Conservation (phyloP, 2,113 vertebrate species). For the Python bivittatus region DNA sequence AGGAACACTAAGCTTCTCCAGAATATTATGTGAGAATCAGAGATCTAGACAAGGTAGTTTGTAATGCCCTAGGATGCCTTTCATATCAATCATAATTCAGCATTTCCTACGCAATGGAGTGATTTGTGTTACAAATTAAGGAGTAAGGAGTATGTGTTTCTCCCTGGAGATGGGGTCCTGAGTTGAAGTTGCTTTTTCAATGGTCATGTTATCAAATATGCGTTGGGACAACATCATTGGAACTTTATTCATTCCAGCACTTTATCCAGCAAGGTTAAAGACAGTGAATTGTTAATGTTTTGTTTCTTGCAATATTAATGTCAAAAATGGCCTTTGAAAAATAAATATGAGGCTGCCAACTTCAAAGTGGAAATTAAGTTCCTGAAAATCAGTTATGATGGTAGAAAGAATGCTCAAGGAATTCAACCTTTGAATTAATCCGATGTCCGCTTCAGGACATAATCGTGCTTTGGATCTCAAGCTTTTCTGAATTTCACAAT, state of each 20-base stretch:
- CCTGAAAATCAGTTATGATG: not conserved
- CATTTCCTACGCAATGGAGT: not conserved
- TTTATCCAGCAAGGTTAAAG: not conserved
- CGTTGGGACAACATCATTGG: not conserved
- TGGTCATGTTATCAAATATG: not conserved
- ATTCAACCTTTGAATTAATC: not conserved
- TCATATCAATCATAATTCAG: not conserved
- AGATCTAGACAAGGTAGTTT: not conserved
- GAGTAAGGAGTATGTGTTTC: not conserved
- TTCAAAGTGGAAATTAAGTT: conserved; percentile 26
- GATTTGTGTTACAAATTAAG: not conserved
- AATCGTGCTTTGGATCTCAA: not conserved
- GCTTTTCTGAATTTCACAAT: not conserved
- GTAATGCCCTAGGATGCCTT: not conserved
- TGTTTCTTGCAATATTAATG: conserved; percentile 23
- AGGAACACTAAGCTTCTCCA: too few species aligned
- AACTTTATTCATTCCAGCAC: not conserved
- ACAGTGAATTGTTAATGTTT: not conserved
- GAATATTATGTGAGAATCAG: not conserved
- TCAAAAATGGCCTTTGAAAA: not conserved
- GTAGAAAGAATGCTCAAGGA: not conserved
- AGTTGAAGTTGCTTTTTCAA: not conserved
- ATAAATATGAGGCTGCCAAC: not conserved
- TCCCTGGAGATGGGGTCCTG: too few species aligned
- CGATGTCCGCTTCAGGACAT: not conserved